Conservation (phyloP, 2,888 invertebrate genomes). For the Drosophila mimica region DNA sequence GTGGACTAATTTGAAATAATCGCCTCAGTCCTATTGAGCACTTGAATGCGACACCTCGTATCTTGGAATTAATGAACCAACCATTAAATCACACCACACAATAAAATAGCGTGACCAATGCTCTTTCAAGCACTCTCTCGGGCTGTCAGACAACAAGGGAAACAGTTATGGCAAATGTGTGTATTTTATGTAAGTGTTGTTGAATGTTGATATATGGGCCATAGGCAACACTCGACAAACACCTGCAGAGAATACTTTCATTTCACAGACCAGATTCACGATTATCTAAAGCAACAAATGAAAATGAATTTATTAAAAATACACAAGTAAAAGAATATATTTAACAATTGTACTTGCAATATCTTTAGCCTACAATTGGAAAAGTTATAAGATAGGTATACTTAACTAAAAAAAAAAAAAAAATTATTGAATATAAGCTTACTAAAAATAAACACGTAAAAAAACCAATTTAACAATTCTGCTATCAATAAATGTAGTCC, state of each 20-base stretch:
- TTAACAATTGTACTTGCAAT: background rate
- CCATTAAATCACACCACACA: constrained; percentile 57
- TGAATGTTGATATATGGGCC: constrained; percentile 33
- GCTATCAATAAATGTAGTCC: background rate
- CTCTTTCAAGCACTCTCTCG: constrained; percentile 45
- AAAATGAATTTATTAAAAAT: background rate
- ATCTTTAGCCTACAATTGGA: background rate
- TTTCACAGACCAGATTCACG: background rate
- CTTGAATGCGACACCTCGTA: constrained; percentile 16
- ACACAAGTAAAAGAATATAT: background rate
- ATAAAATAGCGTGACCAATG: constrained; percentile 50
- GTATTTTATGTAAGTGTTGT: constrained; percentile 1
- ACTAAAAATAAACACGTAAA: background rate
- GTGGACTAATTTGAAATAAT: constrained; percentile 27
- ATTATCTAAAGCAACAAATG: background rate
- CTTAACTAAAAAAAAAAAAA: background rate
- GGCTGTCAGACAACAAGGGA: constrained; percentile 17
- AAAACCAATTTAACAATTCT: background rate
- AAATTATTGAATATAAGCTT: background rate
- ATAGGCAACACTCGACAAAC: constrained; percentile 35
- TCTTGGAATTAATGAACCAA: constrained; percentile 59
- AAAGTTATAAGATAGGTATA: background rate
- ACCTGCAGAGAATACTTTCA: background rate
- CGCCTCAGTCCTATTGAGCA: constrained; percentile 23
- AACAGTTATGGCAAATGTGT: constrained; percentile 25